phyloP scores from a whole-genome alignment of 2,888 invertebrate genomes.

The Oligia strigilis region DNA sequence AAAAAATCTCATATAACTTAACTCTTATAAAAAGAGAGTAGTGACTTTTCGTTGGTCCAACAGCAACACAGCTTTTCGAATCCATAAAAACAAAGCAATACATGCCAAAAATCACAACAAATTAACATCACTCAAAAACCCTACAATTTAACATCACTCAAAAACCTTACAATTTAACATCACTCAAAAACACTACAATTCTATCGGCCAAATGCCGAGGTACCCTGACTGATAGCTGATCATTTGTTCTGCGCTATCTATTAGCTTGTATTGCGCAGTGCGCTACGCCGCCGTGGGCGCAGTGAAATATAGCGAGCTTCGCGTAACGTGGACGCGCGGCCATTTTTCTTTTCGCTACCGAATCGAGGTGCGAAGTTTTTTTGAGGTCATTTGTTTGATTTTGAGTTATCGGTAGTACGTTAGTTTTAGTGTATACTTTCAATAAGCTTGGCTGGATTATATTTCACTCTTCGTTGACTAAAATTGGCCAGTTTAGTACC shows the following conservation, averaged over 20 bases:
- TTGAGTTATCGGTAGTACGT: constrained; percentile 41
- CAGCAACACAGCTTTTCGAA: neutral
- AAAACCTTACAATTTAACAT: neutral
- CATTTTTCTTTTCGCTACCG: constrained; percentile 63
- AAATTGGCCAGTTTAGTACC: neutral
- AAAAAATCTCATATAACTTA: too few species aligned
- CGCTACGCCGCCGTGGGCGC: constrained; percentile 66
- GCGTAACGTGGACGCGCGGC: constrained; percentile 51
- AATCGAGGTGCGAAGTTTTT: constrained; percentile 47
- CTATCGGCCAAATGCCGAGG: constrained; percentile 52
- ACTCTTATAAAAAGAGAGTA: neutral
- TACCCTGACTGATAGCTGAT: constrained; percentile 71
- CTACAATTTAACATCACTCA: neutral
- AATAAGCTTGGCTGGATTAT: neutral
- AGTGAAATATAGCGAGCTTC: constrained; percentile 71
- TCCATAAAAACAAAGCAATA: neutral
- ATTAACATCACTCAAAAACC: neutral
- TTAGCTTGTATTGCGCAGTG: constrained; percentile 62
- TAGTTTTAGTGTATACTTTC: constrained; percentile 3
- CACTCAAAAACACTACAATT: neutral
- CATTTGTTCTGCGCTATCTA: constrained; percentile 72
- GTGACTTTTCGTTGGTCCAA: neutral
- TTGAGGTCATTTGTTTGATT: constrained; percentile 48
- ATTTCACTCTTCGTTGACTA: neutral
- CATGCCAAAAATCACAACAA: neutral